Conservation (phyloP, 1,140 invertebrate species). For the Hyphantria cunea region DNA sequence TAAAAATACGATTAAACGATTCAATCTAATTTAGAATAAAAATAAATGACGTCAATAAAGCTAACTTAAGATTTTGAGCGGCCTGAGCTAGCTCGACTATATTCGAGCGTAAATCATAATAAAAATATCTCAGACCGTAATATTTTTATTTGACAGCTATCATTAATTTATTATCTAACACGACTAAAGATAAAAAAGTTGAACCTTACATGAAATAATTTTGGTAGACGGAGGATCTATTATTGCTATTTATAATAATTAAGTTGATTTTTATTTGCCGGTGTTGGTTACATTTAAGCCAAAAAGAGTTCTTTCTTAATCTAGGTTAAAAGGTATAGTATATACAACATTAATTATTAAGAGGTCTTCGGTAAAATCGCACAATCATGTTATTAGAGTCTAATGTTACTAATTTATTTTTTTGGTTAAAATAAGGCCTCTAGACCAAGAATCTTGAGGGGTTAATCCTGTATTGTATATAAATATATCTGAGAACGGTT, state of each 20-base stretch:
- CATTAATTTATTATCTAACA: constrained; percentile 26
- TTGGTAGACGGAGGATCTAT: constrained; percentile 17
- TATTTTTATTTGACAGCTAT: constrained; percentile 29
- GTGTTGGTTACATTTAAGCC: not conserved
- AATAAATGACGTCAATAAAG: too few species aligned
- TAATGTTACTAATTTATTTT: too few species aligned
- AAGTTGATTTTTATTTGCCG: not conserved
- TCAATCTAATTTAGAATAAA: too few species aligned
- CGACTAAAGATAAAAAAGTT: constrained; percentile 18
- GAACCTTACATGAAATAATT: constrained; percentile 25
- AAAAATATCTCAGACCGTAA: constrained; percentile 3
- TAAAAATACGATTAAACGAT: too few species aligned
- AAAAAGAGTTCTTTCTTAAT: not conserved
- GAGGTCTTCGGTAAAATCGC: too few species aligned
- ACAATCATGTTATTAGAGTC: too few species aligned
- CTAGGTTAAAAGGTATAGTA: not conserved
- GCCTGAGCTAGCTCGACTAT: constrained; percentile 10
- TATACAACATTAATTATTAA: too few species aligned
- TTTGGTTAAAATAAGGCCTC: too few species aligned
- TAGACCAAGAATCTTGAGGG: too few species aligned
- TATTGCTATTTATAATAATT: constrained; percentile 24
- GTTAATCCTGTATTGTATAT: too few species aligned
- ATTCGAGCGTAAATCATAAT: constrained; percentile 27
- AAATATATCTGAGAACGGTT: too few species aligned
- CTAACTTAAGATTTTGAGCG: not conserved